Percentiles rank a stretch among this genome's conserved stretches.
Conservation (phyloP, 2,888 invertebrate species). For the Uropetala carovei region DNA sequence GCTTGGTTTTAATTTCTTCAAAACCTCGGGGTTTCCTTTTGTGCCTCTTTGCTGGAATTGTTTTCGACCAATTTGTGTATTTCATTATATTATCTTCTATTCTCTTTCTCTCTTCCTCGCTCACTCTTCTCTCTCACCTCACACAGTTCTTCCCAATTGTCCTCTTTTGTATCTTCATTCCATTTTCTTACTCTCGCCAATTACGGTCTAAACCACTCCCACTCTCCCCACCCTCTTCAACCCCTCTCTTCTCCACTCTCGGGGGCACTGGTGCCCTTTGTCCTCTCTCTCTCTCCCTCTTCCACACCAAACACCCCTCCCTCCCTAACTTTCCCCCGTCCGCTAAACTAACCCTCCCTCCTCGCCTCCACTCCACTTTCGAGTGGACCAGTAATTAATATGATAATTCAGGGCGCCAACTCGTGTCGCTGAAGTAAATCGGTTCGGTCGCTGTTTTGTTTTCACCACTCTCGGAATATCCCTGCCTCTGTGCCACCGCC, state of each 20-base stretch:
- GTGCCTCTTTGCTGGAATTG: neutral
- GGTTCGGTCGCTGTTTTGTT: constrained; percentile 43
- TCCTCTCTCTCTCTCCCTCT: neutral
- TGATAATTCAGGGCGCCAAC: constrained; percentile 54
- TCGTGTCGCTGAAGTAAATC: constrained; percentile 55
- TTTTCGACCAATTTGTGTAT: neutral
- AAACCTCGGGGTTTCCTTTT: neutral
- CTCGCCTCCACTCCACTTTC: constrained; percentile 33
- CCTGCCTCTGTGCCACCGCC: neutral
- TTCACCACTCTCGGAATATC: neutral
- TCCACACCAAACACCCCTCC: neutral
- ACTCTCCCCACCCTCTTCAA: neutral
- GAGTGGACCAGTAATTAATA: constrained; percentile 56
- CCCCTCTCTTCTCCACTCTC: neutral
- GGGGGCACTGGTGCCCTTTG: neutral
- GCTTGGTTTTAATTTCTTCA: neutral
- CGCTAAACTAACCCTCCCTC: neutral
- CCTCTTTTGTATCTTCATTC: neutral
- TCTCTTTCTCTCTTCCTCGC: neutral
- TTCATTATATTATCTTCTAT: neutral
- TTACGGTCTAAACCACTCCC: neutral
- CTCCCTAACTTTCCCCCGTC: neutral
- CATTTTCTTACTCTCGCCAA: constrained; percentile 25
- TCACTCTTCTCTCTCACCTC: neutral
- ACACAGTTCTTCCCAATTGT: neutral